A percentile compares a stretch with the other conserved stretches of the same genome.
These are phyloP conservation scores for Metallyticus violacea DNA, from an alignment of 2,888 invertebrate genomes.

Conservation along the genomic window DNA sequence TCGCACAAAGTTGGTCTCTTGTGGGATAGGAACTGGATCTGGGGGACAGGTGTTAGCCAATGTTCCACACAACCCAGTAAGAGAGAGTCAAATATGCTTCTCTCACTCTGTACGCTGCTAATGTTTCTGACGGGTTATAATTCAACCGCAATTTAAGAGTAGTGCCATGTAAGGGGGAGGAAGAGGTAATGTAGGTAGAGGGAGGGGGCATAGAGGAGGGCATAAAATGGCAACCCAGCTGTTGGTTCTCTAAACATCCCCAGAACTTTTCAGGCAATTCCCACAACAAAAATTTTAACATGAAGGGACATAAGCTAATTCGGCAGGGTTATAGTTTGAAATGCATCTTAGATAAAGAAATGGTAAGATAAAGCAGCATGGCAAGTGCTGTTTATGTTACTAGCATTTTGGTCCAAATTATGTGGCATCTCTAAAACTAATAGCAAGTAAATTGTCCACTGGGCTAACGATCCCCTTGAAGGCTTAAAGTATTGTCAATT, in stretches of 20 bases:
- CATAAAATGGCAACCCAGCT: conserved; percentile 5
- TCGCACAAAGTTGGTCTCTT: background rate
- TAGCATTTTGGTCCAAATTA: no score
- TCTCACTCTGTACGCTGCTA: background rate
- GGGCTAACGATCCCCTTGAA: no score
- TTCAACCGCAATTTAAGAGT: conserved; percentile 15
- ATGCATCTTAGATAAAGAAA: no score
- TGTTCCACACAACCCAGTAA: background rate
- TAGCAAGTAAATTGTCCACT: no score
- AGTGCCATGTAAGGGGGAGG: background rate
- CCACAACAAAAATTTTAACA: background rate
- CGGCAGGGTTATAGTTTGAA: no score
- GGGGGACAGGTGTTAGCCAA: background rate
- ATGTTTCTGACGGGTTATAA: conserved; percentile 20
- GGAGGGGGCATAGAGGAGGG: background rate
- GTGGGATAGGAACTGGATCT: background rate
- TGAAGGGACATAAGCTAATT: no score
- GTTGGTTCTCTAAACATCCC: background rate
- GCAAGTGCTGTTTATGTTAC: no score
- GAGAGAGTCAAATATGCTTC: background rate
- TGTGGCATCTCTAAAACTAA: no score
- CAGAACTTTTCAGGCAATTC: background rate
- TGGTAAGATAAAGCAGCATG: no score
- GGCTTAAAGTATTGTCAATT: no score
- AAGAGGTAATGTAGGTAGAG: background rate